These are phyloP conservation scores for Antheraea assamensis DNA, from an alignment of 2,888 invertebrate genomes.

Conservation along the genomic window DNA sequence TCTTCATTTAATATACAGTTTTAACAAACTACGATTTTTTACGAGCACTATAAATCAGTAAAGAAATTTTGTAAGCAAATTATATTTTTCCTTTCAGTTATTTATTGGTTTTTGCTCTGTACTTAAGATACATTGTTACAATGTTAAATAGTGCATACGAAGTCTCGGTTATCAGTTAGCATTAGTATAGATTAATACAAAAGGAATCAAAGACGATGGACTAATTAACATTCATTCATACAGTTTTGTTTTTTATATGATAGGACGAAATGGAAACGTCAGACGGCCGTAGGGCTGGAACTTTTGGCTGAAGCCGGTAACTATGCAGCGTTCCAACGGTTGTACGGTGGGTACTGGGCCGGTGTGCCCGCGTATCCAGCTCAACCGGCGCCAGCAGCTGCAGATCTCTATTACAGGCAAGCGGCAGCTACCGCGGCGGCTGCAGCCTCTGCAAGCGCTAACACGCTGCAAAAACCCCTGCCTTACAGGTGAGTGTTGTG, in stretches of 20 bases:
- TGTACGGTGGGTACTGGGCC: slow-evolving; percentile 91
- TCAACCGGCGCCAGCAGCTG: slow-evolving; percentile 85
- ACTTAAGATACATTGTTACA: too few relatives aligned
- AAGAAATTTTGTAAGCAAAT: too few relatives aligned
- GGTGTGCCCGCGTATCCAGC: slow-evolving; percentile 87
- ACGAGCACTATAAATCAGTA: too few relatives aligned
- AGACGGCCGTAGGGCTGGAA: slow-evolving; percentile 98
- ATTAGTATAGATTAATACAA: too few relatives aligned
- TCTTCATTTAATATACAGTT: too few relatives aligned
- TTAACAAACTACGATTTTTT: too few relatives aligned
- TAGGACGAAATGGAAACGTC: slow-evolving; percentile 99
- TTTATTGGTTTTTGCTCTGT: too few relatives aligned
- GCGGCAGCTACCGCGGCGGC: slow-evolving; percentile 88
- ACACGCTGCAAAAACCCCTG: slow-evolving; percentile 93
- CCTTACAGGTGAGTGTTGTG: slow-evolving; percentile 84
- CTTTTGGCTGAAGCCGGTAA: slow-evolving; percentile 98
- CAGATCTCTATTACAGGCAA: slow-evolving; percentile 92
- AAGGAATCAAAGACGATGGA: too few relatives aligned
- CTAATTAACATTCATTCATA: neutral
- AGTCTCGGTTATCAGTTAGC: too few relatives aligned
- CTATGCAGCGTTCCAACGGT: slow-evolving; percentile 98
- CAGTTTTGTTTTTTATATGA: slow-evolving; percentile 19
- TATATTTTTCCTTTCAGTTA: too few relatives aligned
- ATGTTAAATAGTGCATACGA: too few relatives aligned
- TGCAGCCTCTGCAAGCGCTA: slow-evolving; percentile 80